Base-by-base conservation (phyloP, 2,797 vertebrate genomes). In the Australoheros facetus region DNA sequence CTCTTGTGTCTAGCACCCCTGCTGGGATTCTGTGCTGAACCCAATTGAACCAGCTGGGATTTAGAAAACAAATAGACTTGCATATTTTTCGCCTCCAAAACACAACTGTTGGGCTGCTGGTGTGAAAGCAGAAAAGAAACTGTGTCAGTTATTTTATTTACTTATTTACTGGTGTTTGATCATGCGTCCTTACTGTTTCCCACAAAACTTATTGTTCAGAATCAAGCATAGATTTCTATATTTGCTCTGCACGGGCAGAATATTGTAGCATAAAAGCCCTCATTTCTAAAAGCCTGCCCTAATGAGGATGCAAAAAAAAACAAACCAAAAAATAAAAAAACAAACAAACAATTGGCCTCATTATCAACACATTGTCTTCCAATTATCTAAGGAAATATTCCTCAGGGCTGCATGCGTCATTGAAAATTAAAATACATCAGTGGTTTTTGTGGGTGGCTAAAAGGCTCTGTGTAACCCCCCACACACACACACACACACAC, bases 1-100 rank as follows among this genome's bases (percentile, higher is more conserved):
- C 89, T 86, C 79, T 81, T 62, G 76, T 89, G 87, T 92, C 87
- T 90, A 62, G 86, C 88, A 87, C 85, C 86, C 91, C 92, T 88
- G 91, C 91, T 91, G 88, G 55, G 88, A 78, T 39, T 88, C 85
- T 42, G 81, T 16, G 6, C 78, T 88, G 87, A 87, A 92, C 88
- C 71, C 85, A 26, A 5, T 83, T 91, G 79, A 93, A 88, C 88
- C 85, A 66, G 80, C 42, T 0, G 76, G 78, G 64, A 70, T 81
- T 76, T 39, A 48, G 66, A 58, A 86, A 83, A 85, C 71, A 87
- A 85, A 86, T 3, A 74, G 51, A 56, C 72, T 4, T 3, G 7
- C 53, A 23, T 21, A 26, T 56, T 58, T 75, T 56, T 74, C 14
- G 5, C 78, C 55, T 64, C 45, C 55, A 9, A 56, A 56, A 56